Evolutionary conservation across 92 coral and sea anemone species (phyloP), one percentile per base, ranked within the genome.

Genomic region (Phenganax stokvisi): DNA sequence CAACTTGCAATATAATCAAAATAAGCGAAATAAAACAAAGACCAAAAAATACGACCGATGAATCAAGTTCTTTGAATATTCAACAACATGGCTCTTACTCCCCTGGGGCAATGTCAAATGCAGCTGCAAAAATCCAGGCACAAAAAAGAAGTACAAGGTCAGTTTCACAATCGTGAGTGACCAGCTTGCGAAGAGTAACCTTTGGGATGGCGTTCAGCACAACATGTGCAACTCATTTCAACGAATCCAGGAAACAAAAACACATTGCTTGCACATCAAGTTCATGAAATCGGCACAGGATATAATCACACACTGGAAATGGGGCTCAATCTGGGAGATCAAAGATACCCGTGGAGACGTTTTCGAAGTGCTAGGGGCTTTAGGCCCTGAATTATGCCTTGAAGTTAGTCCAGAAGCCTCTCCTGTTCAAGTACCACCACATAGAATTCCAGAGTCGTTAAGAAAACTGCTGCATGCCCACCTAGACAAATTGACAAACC

Each of bases 391-490:
- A 71, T 66, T 79, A 29, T 84, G 70, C 52, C 81, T 79, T 6
- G 88, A 85, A 73, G 72, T 79, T 25, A 74, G 72, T 11, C 28
- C 71, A 72, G 76, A 59, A 37, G 30, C 72, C 37, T 53, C 76
- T 8, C 87, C 87, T n/a, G 84, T 85, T 64, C 79, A 78, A 20
- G 74, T 80, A 55, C 84, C 56, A 27, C 66, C 78, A 9, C 12
- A 65, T 16, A 64, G 53, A 9, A 57, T 80, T 6, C 84, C 84
- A n/a, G 84, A 80, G 29, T 13, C 84, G 44, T 75, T 80, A 3
- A 60, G 72, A 77, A 54, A 79, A 54, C 88, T 81, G 25, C 72
- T 79, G 16, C 69, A 69, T 56, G 72, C 55, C 9, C 84, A 85
- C 71, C 70, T 79, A 25, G 72, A 85, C 56, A 37, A 82, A 25